phyloP scores from a whole-genome alignment of 2,888 invertebrate species.

The Eueremaeus valkanovi region DNA sequence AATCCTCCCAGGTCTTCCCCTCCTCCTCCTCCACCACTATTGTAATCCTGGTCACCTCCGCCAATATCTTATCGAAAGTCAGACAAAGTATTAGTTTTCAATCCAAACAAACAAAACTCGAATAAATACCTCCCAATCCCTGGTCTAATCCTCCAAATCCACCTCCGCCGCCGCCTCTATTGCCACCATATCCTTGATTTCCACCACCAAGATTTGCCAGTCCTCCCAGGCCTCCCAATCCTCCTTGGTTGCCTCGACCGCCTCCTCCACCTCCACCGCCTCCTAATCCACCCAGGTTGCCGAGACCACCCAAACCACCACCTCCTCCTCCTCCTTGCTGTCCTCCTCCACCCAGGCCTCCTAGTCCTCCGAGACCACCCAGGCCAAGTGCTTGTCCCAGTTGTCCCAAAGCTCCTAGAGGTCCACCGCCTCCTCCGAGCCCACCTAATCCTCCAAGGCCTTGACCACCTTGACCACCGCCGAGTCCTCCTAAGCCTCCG shows the following conservation, averaged over 20 bases:
- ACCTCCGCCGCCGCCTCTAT: slow-evolving; percentile 2
- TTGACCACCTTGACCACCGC: background rate
- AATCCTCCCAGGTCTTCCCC: background rate
- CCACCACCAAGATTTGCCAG: background rate
- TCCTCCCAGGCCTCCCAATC: background rate
- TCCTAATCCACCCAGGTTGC: background rate
- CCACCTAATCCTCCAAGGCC: background rate
- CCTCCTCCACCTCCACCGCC: slow-evolving; percentile 9
- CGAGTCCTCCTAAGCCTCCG: background rate
- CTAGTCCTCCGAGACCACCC: background rate
- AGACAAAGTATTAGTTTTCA: background rate
- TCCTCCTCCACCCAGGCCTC: slow-evolving; percentile 4
- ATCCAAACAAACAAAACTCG: background rate
- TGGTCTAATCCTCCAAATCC: slow-evolving; percentile 21
- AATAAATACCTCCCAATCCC: slow-evolving; percentile 27
- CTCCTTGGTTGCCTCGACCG: background rate
- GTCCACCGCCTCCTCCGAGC: background rate
- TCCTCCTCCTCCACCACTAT: too few species aligned
- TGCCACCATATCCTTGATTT: slow-evolving; percentile 2
- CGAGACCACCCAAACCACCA: slow-evolving; percentile 18
- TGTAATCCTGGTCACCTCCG: background rate
- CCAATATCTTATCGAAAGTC: background rate
- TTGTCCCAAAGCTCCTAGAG: slow-evolving; percentile 1
- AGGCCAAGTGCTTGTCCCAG: background rate
- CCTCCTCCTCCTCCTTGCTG: background rate